A percentile compares a stretch with the other conserved stretches of the same genome.
Evolutionary conservation across 2,113 vertebrate genomes (phyloP).

Genomic region (Petroica traversi): DNA sequence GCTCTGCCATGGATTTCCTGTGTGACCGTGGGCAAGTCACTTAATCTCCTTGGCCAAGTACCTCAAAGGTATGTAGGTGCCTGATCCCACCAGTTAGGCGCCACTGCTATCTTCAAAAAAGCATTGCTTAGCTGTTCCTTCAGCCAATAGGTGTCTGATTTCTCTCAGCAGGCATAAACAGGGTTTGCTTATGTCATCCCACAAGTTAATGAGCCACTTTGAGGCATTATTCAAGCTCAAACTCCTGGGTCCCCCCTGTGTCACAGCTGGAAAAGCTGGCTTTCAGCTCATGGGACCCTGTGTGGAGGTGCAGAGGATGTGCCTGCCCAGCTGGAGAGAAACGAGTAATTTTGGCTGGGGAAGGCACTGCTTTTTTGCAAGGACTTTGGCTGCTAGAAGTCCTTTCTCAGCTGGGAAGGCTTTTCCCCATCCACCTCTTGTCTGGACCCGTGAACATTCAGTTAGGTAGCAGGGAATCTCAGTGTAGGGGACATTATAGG

Average conservation of each 20-base stretch:
- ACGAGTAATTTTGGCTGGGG: background rate
- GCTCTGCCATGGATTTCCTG: constrained; percentile 35
- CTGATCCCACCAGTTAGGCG: constrained; percentile 48
- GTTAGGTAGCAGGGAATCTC: background rate
- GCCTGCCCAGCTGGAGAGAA: background rate
- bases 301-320: background rate
- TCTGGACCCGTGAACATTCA: background rate
- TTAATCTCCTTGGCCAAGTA: constrained; percentile 17
- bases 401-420: background rate
- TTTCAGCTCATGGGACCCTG: background rate
- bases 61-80: constrained; percentile 49
- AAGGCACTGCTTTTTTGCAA: background rate
- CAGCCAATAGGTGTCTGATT: constrained; percentile 18
- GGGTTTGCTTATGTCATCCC: background rate
- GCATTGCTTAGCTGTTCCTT: constrained; percentile 45
- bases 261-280: background rate
- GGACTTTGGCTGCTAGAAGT: background rate
- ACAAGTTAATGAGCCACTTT: background rate
- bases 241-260: background rate
- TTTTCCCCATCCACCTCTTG: background rate
- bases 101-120: constrained; percentile 50
- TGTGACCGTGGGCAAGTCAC: constrained; percentile 41
- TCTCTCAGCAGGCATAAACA: constrained; percentile 28
- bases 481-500: background rate
- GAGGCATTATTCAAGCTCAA: background rate